Evolutionary conservation across 2,797 vertebrate genomes (phyloP), one percentile per base, ranked within the genome.

Genomic region (Phoxinus dragarum): DNA sequence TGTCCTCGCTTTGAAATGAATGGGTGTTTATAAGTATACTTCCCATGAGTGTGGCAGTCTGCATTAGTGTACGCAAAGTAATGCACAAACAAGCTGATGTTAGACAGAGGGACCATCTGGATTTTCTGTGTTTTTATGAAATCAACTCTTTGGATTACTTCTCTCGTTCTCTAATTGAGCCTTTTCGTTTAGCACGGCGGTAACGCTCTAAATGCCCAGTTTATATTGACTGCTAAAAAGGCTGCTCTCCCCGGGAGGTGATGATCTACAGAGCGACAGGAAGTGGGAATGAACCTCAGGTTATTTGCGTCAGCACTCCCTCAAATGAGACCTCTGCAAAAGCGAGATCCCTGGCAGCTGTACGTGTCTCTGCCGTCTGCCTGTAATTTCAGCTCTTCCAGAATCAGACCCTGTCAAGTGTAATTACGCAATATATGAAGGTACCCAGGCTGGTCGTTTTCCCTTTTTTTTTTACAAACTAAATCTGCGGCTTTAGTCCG

Each of bases 211-310:
- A 84, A 84, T 49, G 75, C 67, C 7, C 21, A 38, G 83, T 79
- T 84, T 84, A 71, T 61, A 72, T 84, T 64, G 83, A 84, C 75
- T 79, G 83, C 27, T 71, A 61, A 84, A 84, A 84, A 31, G 27
- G 38, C 75, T 44, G 47, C 75, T 84, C 38, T 6, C 64, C 17
- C 66, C 52, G 8, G 80, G 84, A 75, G 85, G 77, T 85, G 66
- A 77, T 71, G 72, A 80, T 80, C 42, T 81, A 71, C 17, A 54
- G 61, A 31, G 78, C 31, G 16, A 56, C 47, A 77, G 59, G 72
- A 66, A 81, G 72, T 84, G 47, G 64, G 42, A 69, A 84, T 74
- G 71, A 56, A 68, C 49, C 72, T 71, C 12, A 59, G 82, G 56
- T 86, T 80, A 87, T 87, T 87, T 73, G 19, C 59, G 36, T 84